Conservation (phyloP, 2,113 vertebrate genomes). For the Ceuthmochares aereus region DNA sequence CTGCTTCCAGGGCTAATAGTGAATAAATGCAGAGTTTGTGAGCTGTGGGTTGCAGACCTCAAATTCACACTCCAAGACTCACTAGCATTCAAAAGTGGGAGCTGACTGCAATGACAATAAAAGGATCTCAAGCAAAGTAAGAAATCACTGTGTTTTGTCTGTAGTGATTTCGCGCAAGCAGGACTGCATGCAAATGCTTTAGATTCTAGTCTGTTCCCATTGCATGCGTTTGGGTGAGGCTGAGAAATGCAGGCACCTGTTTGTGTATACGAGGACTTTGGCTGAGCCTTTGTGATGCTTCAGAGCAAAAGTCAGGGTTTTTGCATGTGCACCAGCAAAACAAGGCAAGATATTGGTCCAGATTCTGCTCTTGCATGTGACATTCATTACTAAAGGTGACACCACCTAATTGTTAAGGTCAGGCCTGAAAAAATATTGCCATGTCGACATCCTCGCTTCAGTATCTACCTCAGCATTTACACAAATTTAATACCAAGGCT, state of each 20-base stretch:
- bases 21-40: neutral
- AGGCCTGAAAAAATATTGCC: neutral
- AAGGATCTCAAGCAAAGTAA: constrained; percentile 40
- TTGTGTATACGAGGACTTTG: neutral
- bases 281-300: neutral
- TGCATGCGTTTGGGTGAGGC: neutral
- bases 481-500: neutral
- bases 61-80: neutral
- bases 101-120: neutral
- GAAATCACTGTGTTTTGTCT: neutral
- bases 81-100: neutral
- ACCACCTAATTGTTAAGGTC: neutral
- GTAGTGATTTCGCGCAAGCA: neutral
- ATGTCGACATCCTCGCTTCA: neutral
- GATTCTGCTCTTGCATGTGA: neutral
- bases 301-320: neutral
- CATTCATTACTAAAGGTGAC: neutral
- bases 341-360: neutral
- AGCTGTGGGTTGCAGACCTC: neutral
- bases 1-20: neutral
- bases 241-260: rapidly evolving
- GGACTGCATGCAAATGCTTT: neutral
- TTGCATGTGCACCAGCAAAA: neutral
- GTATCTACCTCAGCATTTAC: neutral
- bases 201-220: neutral